phyloP scores from a whole-genome alignment of 1,140 invertebrate genomes.

The Mylabris phalerata region DNA sequence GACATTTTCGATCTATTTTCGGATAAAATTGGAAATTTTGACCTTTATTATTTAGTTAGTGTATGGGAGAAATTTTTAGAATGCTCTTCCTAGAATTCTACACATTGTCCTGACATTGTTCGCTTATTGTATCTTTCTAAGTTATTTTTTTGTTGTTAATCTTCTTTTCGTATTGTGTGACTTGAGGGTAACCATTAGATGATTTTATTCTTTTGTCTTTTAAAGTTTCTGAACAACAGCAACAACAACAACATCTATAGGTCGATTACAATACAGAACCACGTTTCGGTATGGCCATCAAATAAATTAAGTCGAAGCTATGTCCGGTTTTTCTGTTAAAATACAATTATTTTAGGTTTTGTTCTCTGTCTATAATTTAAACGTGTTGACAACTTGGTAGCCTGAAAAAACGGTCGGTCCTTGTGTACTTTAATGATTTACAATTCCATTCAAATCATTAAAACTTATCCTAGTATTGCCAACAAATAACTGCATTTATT shows the following conservation, averaged over 20 bases:
- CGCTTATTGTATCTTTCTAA: too few species aligned
- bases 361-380: slow-evolving; percentile 6
- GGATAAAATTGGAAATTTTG: too few species aligned
- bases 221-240: slow-evolving; percentile 1
- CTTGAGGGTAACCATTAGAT: too few species aligned
- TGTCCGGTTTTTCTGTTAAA: slow-evolving; percentile 12
- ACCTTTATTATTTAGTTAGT: too few species aligned
- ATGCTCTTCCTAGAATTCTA: slow-evolving; percentile 4
- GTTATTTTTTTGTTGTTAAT: too few species aligned
- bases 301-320: slow-evolving; percentile 2
- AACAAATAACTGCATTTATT: neutral
- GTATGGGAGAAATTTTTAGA: too few species aligned
- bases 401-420: slow-evolving; percentile 6
- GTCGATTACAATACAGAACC: slow-evolving; percentile 8
- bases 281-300: slow-evolving; percentile 10
- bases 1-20: too few species aligned
- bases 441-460: slow-evolving; percentile 2
- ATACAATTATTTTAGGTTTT: slow-evolving; percentile 1
- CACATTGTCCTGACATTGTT: slow-evolving; percentile 3
- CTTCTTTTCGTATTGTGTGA: too few species aligned
- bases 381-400: slow-evolving; percentile 13
- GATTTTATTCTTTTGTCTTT: neutral
- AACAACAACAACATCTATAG: slow-evolving; percentile 3
- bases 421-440: slow-evolving; percentile 4
- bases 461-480: slow-evolving; percentile 1